phyloP scores from a whole-genome alignment of 2,888 invertebrate genomes.

The Cheilosia pagana region DNA sequence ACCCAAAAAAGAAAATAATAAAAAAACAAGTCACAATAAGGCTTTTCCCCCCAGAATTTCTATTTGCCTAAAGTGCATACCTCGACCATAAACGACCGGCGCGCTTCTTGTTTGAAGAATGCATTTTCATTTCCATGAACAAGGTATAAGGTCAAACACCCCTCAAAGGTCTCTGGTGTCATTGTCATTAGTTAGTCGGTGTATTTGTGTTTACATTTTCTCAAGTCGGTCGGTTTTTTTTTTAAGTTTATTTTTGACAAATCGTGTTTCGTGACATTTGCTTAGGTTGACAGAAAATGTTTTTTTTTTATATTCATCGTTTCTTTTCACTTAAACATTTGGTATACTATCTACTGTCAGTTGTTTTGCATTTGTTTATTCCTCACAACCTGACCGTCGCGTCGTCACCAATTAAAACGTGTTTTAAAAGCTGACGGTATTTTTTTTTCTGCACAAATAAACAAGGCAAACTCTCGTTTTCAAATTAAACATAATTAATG shows the following conservation, averaged over 20 bases:
- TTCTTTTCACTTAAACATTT: neutral
- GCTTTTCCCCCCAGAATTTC: neutral
- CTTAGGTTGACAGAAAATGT: constrained; percentile 34
- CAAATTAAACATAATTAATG: constrained; percentile 12
- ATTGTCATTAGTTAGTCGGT: constrained; percentile 54
- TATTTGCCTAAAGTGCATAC: constrained; percentile 39
- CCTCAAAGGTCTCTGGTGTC: constrained; percentile 48
- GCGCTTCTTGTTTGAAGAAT: constrained; percentile 55
- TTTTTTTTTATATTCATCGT: constrained; percentile 4
- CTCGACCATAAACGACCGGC: constrained; percentile 3
- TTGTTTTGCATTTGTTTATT: neutral
- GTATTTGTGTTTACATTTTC: constrained; percentile 32
- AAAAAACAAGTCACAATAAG: constrained; percentile 8
- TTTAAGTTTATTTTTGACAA: neutral
- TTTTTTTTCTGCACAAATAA: neutral
- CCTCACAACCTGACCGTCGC: constrained; percentile 8
- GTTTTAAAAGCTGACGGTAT: constrained; percentile 4
- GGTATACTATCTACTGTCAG: neutral
- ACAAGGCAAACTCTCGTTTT: constrained; percentile 10
- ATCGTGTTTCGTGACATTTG: constrained; percentile 46
- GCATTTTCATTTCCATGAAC: constrained; percentile 51
- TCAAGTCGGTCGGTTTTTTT: constrained; percentile 3
- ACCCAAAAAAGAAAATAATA: constrained; percentile 14
- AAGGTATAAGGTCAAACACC: constrained; percentile 64
- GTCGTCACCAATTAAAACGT: neutral